Evolutionary conservation across 2,888 invertebrate species (phyloP).

Genomic region (Parnassius mnemosyne): DNA sequence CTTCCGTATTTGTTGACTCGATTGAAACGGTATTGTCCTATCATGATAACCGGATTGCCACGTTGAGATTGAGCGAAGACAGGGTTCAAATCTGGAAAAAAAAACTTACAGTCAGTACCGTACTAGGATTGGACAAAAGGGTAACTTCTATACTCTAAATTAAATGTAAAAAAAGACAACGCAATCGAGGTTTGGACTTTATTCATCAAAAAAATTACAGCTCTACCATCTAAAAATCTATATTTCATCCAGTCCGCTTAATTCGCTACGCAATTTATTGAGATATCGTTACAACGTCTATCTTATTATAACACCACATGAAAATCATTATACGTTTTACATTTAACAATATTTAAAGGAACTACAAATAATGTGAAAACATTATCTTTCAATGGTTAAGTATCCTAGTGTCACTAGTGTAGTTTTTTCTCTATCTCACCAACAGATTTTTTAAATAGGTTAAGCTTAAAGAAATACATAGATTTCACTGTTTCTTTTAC

Average conservation of each 20-base stretch:
- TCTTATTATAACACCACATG: too few species aligned
- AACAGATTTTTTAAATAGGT: too few species aligned
- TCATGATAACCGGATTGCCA: constrained; percentile 75
- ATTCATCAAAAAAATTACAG: constrained; percentile 22
- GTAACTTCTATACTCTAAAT: background rate
- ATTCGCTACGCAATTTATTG: too few species aligned
- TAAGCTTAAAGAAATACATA: too few species aligned
- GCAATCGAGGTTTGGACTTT: constrained; percentile 3
- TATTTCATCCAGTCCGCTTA: background rate
- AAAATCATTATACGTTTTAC: background rate
- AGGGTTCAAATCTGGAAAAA: constrained; percentile 68
- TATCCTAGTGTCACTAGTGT: too few species aligned
- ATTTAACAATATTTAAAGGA: background rate
- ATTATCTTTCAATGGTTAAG: too few species aligned
- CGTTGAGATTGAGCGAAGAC: constrained; percentile 72
- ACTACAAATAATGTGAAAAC: background rate
- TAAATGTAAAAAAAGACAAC: background rate
- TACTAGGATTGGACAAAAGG: background rate
- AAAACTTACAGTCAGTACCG: constrained; percentile 37
- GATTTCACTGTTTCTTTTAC: too few species aligned
- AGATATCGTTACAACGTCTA: too few species aligned
- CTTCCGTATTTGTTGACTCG: constrained; percentile 72
- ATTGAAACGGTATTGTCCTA: constrained; percentile 73
- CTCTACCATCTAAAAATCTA: constrained; percentile 2
- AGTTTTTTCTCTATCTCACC: too few species aligned